Evolutionary conservation across 1,140 invertebrate species (phyloP).

Genomic region (Caerostris darwini): DNA sequence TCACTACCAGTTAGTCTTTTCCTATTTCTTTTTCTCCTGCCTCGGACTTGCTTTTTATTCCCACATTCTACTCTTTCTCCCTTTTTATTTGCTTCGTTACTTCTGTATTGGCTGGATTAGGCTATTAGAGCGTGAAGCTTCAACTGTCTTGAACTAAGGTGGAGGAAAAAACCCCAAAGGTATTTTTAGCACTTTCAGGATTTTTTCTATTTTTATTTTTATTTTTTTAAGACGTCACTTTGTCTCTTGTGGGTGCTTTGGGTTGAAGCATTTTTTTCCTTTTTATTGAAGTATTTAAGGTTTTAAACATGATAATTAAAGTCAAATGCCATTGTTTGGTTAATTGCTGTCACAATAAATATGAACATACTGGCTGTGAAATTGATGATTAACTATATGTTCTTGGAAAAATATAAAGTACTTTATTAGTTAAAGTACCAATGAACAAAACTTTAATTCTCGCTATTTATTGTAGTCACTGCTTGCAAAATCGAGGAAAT

Average conservation of each 20-base stretch:
- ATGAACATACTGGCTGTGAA: neutral
- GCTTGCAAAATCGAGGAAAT: too few species aligned
- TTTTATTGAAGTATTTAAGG: slow-evolving; percentile 2
- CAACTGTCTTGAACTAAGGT: slow-evolving; percentile 58
- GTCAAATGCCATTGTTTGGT: neutral
- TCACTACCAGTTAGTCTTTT: slow-evolving; percentile 47
- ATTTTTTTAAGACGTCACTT: neutral
- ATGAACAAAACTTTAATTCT: too few species aligned
- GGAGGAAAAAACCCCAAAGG: neutral
- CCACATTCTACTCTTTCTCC: neutral
- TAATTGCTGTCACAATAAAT: neutral
- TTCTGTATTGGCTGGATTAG: slow-evolving; percentile 64
- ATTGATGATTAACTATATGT: too few species aligned
- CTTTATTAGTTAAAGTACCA: too few species aligned
- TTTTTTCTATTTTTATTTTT: neutral
- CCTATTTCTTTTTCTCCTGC: neutral
- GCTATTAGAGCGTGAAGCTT: slow-evolving; percentile 64
- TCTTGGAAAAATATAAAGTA: too few species aligned
- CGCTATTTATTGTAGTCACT: too few species aligned
- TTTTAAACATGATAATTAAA: neutral
- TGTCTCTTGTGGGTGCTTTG: slow-evolving; percentile 21
- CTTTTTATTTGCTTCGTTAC: slow-evolving; percentile 63
- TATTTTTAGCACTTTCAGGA: slow-evolving; percentile 43
- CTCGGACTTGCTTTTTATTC: neutral
- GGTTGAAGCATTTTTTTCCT: neutral